Evolutionary conservation across 2,797 vertebrate genomes (phyloP), one percentile per base, ranked within the genome.

Genomic region (Sebastolobus alascanus): DNA sequence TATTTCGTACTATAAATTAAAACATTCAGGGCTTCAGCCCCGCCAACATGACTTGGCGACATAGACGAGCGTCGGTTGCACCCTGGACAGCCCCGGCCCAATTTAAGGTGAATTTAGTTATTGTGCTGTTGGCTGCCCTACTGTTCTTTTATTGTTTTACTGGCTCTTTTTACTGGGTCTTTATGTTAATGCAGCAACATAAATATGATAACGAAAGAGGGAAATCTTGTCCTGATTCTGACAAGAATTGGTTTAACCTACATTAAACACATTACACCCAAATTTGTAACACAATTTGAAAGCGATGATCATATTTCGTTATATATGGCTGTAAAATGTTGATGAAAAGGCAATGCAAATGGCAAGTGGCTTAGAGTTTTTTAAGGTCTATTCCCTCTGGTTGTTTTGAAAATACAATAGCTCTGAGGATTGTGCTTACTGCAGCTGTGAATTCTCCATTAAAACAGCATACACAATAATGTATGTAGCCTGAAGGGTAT

Each of bases 351-450:
- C 6, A 25, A 22, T 71, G 20, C 13, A 63, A 82, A 52, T 64
- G 29, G 43, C 9, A 61, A 70, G 22, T 46, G 9, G n/a, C 18
- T 52, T 40, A 7, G 7, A 18, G 25, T 38, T 65, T 82, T 40
- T 59, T 7, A 29, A 64, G 18, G 35, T 54, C 2, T 37, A 50
- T 75, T 64, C 35, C 75, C 68, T 70, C 35, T 58, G 59, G 80
- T 40, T 68, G 56, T 72, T 73, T 54, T 73, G 14, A 70, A 72
- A 73, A 73, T 63, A 22, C 25, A 71, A 69, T 77, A 72, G 22
- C 31, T 80, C 31, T 64, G 55, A 77, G 52, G 22, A 50, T 59
- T 67, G 35, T 81, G 37, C 12, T 66, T 46, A 40, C 16, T 58
- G 16, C 25, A 64, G 38, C 43, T 75, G 77, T 43, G 14, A 72